Evolutionary conservation across 1,140 invertebrate genomes (phyloP), one percentile per base, ranked within the genome.

Genomic region (Trichoplusia ni): DNA sequence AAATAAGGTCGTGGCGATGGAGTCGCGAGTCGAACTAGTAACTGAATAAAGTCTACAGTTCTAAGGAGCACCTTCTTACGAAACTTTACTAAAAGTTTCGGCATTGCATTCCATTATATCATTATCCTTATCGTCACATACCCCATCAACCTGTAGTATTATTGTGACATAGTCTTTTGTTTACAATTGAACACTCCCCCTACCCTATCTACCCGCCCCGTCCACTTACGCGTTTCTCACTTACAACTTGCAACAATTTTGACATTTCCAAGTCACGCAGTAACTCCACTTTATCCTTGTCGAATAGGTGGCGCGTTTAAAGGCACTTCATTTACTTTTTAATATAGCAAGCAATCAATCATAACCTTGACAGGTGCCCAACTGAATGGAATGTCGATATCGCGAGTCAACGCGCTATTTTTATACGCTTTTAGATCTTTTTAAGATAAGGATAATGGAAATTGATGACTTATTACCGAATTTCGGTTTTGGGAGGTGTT

Each of bases 251-350:
- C 21, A 21, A 54, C 21, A 37, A 25, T 66, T 66, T 58, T 74
- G 70, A 73, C 68, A 74, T 62, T 75, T 78, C 66, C 60, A 61
- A 77, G 72, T 84, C 75, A 77, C 72, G 68, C 19, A 38, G 63
- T 53, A 69, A 76, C 67, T 66, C 73, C 73, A 58, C 54, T 58
- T 73, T 74, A 75, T 76, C 71, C 69, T 11, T 67, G 73, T 60
- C 71, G 67, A 67, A 61, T 61, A 46, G 68, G 76, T 44, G 75
- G 73, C 75, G 70, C 75, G 73, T 79, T 83, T 78, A 79, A 81
- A 82, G 78, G 72, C 69, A 75, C 74, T 82, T 82, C 74, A 85
- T 85, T 86, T 85, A 85, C 78, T 81, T 79, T 81, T 81, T 81
- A 82, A 84, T 84, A 85, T 79, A 71, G 66, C 64, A 18, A 53